These are phyloP conservation scores for Chelon labrosus DNA, from an alignment of 2,797 vertebrate species.

Conservation along the genomic window DNA sequence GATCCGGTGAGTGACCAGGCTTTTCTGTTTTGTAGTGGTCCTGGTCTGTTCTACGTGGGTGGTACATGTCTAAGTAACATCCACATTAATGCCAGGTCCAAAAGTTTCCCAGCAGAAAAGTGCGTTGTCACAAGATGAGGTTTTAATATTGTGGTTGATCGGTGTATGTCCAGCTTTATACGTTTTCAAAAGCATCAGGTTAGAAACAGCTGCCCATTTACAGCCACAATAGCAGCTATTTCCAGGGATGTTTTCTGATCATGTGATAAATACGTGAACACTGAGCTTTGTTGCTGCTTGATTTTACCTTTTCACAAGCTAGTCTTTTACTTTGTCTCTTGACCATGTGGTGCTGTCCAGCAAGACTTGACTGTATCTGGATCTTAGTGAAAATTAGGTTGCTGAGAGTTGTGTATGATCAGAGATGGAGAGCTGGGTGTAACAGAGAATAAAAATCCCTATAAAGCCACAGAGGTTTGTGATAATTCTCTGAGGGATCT, in stretches of 20 bases:
- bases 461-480: neutral
- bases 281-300: neutral
- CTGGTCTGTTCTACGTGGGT: too few relatives aligned
- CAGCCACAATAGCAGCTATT: too few relatives aligned
- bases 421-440: neutral
- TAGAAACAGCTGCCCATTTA: too few relatives aligned
- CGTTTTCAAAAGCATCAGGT: too few relatives aligned
- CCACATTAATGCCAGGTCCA: too few relatives aligned
- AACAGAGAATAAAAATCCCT: neutral
- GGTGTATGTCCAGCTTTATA: too few relatives aligned
- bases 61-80: too few relatives aligned
- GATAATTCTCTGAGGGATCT: neutral
- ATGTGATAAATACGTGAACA: neutral
- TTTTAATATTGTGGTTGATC: too few relatives aligned
- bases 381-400: neutral
- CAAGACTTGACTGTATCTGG: neutral
- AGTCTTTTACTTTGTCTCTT: neutral
- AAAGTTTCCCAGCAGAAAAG: too few relatives aligned
- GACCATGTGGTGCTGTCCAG: neutral
- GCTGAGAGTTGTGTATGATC: neutral
- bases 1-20: slow-evolving; percentile 49
- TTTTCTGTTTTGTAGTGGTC: neutral
- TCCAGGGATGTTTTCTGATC: neutral
- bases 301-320: neutral
- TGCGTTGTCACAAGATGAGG: too few relatives aligned